phyloP scores from a whole-genome alignment of 2,113 vertebrate species.

The Equus quagga region DNA sequence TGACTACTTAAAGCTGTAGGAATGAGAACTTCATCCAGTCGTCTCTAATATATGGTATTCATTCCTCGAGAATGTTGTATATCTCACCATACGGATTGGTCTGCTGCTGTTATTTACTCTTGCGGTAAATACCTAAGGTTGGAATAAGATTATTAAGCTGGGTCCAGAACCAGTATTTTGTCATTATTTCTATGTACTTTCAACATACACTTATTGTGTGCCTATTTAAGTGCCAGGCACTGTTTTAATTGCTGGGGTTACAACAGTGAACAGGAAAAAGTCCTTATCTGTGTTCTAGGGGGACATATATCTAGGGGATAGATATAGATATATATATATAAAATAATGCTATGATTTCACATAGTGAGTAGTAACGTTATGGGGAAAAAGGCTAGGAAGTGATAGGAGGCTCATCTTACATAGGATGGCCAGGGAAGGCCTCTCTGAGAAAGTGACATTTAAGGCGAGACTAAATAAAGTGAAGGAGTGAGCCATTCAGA shows the following conservation, averaged over 20 bases:
- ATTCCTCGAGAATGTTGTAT: constrained; percentile 36
- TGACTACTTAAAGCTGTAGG: neutral
- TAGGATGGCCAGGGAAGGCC: too few relatives aligned
- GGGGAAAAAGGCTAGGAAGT: too few relatives aligned
- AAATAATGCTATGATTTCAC: too few relatives aligned
- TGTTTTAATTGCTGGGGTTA: neutral
- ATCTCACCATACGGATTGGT: neutral
- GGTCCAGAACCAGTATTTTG: constrained; percentile 21
- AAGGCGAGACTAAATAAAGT: too few relatives aligned
- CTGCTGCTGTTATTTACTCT: neutral
- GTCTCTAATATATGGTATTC: neutral
- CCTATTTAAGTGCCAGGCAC: neutral
- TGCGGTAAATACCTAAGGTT: constrained; percentile 10
- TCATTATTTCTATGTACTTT: constrained; percentile 23
- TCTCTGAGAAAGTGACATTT: too few relatives aligned
- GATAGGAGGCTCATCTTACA: too few relatives aligned
- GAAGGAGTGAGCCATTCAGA: too few relatives aligned
- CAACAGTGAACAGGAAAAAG: neutral
- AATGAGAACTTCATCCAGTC: neutral
- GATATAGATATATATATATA: too few relatives aligned
- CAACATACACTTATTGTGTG: neutral
- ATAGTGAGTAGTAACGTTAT: too few relatives aligned
- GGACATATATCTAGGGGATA: too few relatives aligned
- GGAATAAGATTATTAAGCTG: constrained; percentile 3
- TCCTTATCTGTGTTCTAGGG: neutral